Percentiles rank a stretch among this genome's conserved stretches.
These are phyloP conservation scores for Botia kubotai DNA, from an alignment of 2,797 vertebrate genomes.

Conservation along the genomic window DNA sequence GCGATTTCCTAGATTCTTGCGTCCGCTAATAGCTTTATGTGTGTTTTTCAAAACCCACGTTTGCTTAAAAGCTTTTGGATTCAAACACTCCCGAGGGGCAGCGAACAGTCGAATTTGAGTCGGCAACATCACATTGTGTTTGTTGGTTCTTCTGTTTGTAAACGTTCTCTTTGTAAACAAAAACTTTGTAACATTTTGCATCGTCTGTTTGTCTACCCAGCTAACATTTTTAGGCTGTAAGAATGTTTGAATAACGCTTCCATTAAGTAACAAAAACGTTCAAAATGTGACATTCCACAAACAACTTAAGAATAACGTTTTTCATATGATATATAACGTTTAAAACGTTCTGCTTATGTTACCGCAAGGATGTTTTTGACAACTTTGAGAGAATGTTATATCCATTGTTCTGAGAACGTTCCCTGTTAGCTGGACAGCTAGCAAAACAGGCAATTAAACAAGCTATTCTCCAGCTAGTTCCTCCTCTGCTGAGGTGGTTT, in stretches of 20 bases:
- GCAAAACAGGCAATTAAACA: slow-evolving; percentile 15
- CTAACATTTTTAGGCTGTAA: too few species aligned
- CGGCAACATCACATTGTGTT: background rate
- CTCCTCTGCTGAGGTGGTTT: slow-evolving; percentile 39
- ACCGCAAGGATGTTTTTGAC: too few species aligned
- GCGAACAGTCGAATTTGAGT: background rate
- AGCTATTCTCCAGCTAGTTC: slow-evolving; percentile 42
- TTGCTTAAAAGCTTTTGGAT: slow-evolving; percentile 31
- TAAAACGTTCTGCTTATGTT: too few species aligned
- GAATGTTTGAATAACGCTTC: too few species aligned
- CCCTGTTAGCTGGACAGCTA: background rate
- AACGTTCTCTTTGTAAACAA: background rate
- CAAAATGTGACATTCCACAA: too few species aligned
- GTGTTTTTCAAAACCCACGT: background rate
- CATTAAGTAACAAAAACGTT: too few species aligned
- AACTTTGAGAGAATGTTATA: too few species aligned
- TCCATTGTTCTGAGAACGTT: too few species aligned
- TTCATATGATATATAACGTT: too few species aligned
- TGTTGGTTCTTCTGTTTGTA: background rate
- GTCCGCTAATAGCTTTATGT: background rate
- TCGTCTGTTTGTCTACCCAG: background rate
- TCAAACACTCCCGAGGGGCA: background rate
- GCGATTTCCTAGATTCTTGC: slow-evolving; percentile 29
- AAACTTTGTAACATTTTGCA: too few species aligned
- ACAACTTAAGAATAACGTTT: too few species aligned